Evolutionary conservation across 2,888 invertebrate genomes (phyloP).

Genomic region (Drosophila pegasa): DNA sequence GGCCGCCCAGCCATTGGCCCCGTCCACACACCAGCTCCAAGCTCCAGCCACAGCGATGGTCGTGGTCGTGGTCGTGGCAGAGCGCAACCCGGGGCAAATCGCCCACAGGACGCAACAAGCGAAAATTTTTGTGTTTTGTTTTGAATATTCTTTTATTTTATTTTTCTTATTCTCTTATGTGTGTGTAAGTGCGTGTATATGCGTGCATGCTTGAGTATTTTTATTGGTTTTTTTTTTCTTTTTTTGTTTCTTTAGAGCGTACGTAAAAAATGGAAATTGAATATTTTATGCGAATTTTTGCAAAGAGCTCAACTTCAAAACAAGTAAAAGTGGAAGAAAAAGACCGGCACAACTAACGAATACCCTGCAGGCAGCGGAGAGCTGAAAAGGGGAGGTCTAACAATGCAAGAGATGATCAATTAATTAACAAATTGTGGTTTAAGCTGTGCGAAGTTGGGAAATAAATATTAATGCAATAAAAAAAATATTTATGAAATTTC

Average conservation of each 20-base stretch:
- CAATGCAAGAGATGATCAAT: neutral
- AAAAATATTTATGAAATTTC: too few species aligned
- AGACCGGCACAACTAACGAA: neutral
- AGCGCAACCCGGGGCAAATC: conserved; percentile 4
- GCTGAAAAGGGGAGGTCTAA: neutral
- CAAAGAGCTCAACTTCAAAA: conserved; percentile 29
- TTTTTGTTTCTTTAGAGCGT: conserved; percentile 45
- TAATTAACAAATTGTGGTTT: too few species aligned
- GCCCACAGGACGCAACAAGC: conserved; percentile 57
- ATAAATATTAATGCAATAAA: too few species aligned
- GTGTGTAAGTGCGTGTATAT: conserved; percentile 7
- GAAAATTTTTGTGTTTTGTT: conserved; percentile 55
- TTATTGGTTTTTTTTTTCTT: conserved; percentile 33
- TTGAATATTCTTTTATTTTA: conserved; percentile 37
- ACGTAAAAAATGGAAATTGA: conserved; percentile 60
- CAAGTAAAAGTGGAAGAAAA: conserved; percentile 4
- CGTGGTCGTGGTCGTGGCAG: conserved; percentile 3
- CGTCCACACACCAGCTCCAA: neutral
- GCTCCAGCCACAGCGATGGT: neutral
- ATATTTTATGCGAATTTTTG: conserved; percentile 61
- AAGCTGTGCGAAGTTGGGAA: too few species aligned
- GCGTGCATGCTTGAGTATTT: conserved; percentile 26
- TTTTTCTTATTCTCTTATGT: conserved; percentile 13
- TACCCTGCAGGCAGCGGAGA: neutral
- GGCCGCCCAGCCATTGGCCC: neutral